phyloP scores from a whole-genome alignment of 2,797 vertebrate species.

The Sorex maritimensis region DNA sequence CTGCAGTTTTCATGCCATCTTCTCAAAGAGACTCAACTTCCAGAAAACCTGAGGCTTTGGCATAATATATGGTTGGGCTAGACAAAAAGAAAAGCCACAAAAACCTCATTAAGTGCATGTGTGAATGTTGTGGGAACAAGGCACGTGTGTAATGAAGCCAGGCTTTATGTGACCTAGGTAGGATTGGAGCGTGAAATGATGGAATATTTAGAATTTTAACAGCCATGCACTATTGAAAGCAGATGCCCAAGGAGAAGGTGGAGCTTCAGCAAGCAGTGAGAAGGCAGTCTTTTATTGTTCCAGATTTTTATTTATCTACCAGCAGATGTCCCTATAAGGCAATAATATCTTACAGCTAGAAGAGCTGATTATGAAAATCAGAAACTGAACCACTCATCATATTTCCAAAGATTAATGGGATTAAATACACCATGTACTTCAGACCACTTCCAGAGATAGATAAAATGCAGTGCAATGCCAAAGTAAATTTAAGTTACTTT shows the following conservation, averaged over 20 bases:
- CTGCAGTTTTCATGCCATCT: neutral
- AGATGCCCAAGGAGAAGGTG: neutral
- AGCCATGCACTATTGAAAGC: conserved; percentile 16
- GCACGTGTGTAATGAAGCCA: conserved; percentile 1
- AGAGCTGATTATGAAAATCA: conserved; percentile 69
- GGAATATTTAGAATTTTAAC: conserved; percentile 56
- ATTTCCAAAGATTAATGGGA: conserved; percentile 35
- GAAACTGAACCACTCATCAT: conserved; percentile 66
- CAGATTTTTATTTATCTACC: conserved; percentile 77
- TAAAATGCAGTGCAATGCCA: conserved; percentile 8
- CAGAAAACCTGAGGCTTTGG: conserved; percentile 37
- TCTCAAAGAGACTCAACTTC: neutral
- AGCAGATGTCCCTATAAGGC: conserved; percentile 90
- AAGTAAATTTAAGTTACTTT: conserved; percentile 56
- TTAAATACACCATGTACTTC: conserved; percentile 63
- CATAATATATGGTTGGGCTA: conserved; percentile 55
- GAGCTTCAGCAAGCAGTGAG: neutral
- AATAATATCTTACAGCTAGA: conserved; percentile 73
- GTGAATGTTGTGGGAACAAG: conserved; percentile 43
- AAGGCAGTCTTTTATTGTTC: conserved; percentile 38
- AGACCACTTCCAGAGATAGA: conserved; percentile 51
- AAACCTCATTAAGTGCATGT: conserved; percentile 4
- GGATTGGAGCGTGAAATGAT: neutral
- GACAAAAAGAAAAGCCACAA: no score
- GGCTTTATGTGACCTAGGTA: conserved; percentile 35